Evolutionary conservation across 2,888 invertebrate species (phyloP).

Genomic region (Ceratothoa steindachneri): DNA sequence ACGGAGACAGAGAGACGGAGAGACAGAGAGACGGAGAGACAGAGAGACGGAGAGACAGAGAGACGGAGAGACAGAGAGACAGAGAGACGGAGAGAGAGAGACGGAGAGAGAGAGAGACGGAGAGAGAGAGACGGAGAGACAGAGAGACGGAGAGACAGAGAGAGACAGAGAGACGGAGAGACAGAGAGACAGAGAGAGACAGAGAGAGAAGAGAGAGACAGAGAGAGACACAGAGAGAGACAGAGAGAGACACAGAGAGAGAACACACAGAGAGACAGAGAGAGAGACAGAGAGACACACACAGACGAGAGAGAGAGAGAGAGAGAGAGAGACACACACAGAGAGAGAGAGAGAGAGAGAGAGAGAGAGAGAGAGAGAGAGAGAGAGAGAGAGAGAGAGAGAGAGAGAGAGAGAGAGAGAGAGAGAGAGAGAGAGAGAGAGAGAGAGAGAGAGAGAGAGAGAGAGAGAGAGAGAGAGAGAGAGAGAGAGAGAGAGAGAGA

Average conservation of each 20-base stretch:
- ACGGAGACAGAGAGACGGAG: too few species aligned
- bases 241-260: conserved; percentile 18
- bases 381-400: conserved; percentile 10
- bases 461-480: neutral
- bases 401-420: neutral
- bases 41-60: too few species aligned
- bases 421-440: neutral
- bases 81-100: too few species aligned
- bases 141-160: neutral
- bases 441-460: neutral
- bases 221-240: conserved; percentile 8
- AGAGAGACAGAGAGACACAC: neutral
- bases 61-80: too few species aligned
- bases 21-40: neutral
- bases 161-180: neutral
- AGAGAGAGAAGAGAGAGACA: neutral
- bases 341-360: conserved; percentile 5
- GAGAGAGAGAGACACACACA: neutral
- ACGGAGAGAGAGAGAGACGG: conserved; percentile 11
- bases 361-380: conserved; percentile 20
- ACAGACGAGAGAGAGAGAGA: neutral
- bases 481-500: neutral
- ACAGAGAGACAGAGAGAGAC: neutral
- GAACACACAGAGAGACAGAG: neutral
- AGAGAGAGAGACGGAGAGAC: conserved; percentile 16